phyloP scores from a whole-genome alignment of 2,797 vertebrate genomes.

The Crax fasciolata region DNA sequence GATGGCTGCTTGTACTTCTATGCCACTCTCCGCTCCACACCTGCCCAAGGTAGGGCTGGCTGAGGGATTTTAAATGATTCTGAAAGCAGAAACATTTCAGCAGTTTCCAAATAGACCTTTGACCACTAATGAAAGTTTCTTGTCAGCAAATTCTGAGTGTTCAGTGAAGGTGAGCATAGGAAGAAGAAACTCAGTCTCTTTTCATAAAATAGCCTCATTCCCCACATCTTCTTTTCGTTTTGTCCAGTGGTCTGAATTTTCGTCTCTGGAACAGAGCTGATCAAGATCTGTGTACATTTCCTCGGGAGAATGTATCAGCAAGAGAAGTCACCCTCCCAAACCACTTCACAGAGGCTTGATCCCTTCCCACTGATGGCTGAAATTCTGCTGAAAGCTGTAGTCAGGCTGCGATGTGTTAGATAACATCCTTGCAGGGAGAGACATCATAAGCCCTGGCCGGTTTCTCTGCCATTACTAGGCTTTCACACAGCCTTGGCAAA shows the following conservation, averaged over 20 bases:
- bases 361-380: not conserved
- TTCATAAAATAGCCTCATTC: not conserved
- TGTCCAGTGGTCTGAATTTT: not conserved
- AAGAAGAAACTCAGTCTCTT: not conserved
- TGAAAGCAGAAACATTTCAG: not conserved
- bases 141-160: not conserved
- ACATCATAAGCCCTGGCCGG: not conserved
- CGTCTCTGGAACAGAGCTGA: not conserved
- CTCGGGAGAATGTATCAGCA: not conserved
- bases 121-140: not conserved
- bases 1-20: slow-evolving; percentile 93
- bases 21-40: slow-evolving; percentile 89
- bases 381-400: not conserved
- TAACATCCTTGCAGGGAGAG: not conserved
- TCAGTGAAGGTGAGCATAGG: not conserved
- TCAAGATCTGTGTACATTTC: not conserved
- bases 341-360: not conserved
- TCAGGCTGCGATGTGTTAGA: fast-evolving
- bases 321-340: not conserved
- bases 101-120: not conserved
- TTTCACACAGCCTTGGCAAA: not conserved
- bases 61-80: not conserved
- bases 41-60: slow-evolving; percentile 85
- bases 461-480: not conserved
- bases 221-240: not conserved